These are phyloP conservation scores for Drosophila arawakana DNA, from an alignment of 1,140 invertebrate genomes.

Conservation along the genomic window DNA sequence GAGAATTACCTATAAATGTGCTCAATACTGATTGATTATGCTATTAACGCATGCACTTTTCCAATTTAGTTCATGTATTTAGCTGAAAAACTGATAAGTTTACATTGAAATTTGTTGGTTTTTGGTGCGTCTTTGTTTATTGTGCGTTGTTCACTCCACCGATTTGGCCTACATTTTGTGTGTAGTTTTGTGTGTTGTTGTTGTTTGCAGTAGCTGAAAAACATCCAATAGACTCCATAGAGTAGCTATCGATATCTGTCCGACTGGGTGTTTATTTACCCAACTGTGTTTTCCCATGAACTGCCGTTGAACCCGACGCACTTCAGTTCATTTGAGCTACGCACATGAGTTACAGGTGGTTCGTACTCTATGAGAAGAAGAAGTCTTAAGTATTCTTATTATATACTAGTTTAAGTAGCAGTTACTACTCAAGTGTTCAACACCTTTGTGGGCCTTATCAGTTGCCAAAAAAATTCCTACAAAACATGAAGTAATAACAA, in stretches of 20 bases:
- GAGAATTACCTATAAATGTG: slow-evolving; percentile 47
- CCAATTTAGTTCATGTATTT: slow-evolving; percentile 37
- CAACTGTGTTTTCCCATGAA: slow-evolving; percentile 52
- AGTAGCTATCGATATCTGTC: slow-evolving; percentile 15
- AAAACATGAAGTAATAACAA: background rate
- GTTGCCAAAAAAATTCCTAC: slow-evolving; percentile 15
- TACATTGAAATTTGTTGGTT: slow-evolving; percentile 23
- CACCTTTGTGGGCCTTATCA: slow-evolving; percentile 17
- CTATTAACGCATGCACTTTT: slow-evolving; percentile 42
- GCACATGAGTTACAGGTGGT: slow-evolving; percentile 28
- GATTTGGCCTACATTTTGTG: slow-evolving; percentile 68
- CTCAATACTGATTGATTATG: slow-evolving; percentile 61
- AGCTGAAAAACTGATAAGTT: slow-evolving; percentile 47
- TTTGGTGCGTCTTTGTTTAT: slow-evolving; percentile 56
- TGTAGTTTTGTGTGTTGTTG: slow-evolving; percentile 20
- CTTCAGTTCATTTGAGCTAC: slow-evolving; percentile 11
- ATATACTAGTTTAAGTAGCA: too few relatives aligned
- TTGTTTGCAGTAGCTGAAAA: slow-evolving; percentile 32
- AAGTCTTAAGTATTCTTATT: background rate
- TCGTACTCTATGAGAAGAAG: background rate
- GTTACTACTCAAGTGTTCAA: background rate
- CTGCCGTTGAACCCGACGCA: slow-evolving; percentile 61
- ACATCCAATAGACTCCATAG: slow-evolving; percentile 12
- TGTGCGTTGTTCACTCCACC: slow-evolving; percentile 38
- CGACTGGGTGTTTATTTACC: slow-evolving; percentile 42